phyloP scores from a whole-genome alignment of 2,113 vertebrate species.

The Thomomys bottae region DNA sequence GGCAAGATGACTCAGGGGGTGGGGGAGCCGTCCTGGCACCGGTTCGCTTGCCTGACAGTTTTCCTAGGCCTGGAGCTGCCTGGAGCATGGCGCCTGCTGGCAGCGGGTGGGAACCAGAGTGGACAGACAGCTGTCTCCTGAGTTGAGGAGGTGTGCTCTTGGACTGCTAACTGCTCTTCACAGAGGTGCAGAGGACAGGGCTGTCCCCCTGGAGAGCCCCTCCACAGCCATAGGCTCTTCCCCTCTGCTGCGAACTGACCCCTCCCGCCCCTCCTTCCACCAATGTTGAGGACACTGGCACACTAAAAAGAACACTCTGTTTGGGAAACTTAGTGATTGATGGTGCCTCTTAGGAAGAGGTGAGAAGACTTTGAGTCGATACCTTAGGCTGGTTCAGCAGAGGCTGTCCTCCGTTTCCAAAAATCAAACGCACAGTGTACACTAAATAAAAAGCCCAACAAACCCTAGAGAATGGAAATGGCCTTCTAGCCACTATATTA shows the following conservation, averaged over 20 bases:
- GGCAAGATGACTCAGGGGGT: not conserved
- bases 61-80: rapidly evolving
- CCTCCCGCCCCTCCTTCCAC: not conserved
- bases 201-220: not conserved
- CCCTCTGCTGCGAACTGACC: no score
- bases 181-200: not conserved
- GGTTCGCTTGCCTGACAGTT: not conserved
- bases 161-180: not conserved
- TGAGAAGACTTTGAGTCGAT: not conserved
- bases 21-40: not conserved
- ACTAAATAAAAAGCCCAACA: no score
- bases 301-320: no score
- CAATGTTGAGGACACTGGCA: not conserved
- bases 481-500: not conserved
- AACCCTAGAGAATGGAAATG: no score
- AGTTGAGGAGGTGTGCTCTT: not conserved
- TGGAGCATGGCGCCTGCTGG: not conserved
- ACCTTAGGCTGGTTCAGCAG: not conserved
- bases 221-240: not conserved
- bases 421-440: no score
- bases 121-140: no score
- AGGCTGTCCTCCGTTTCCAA: no score
- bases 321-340: not conserved
- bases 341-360: not conserved
- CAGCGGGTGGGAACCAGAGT: no score